Evolutionary conservation across 1,140 invertebrate genomes (phyloP), one percentile per base, ranked within the genome.

Genomic region (Anastatus disparis): DNA sequence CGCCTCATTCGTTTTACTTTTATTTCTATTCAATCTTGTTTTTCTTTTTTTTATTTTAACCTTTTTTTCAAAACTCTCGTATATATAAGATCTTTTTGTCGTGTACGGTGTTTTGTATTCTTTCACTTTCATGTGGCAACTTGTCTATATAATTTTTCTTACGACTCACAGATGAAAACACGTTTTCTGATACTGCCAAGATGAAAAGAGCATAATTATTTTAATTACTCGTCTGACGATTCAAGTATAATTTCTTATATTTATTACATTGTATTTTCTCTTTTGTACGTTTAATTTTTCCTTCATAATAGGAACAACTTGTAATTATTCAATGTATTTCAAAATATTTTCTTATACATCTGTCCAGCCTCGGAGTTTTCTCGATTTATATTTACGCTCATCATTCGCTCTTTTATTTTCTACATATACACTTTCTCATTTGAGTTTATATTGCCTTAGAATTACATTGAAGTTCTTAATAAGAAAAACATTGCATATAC

Each of bases 71-170:
- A n/a, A n/a, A n/a, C n/a, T n/a, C n/a, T n/a, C n/a, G n/a, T n/a
- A n/a, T n/a, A n/a, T n/a, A n/a, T n/a, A n/a, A n/a, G n/a, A n/a
- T n/a, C n/a, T n/a, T n/a, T n/a, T n/a, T n/a, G 9, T 17, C 35
- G 22, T 20, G 31, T 40, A 29, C 29, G n/a, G 15, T 3, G 10
- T 22, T 27, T 10, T 24, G 24, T 27, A 48, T 17, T 48, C 53
- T 68, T 50, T 68, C 53, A 46, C 65, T 46, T 44, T 68, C 46
- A n/a, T n/a, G 42, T 29, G 58, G 46, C 42, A 46, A 62, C 58
- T 46, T 62, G 38, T n/a, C 29, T 20, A 9, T 7, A 15, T 6
- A 46, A 62, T 46, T 27, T 15, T 0, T 59, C 26, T 62, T 62
- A 4, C n/a, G n/a, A n/a, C 15, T 29, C 24, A 0, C 7, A 1